A percentile compares a stretch with the other conserved stretches of the same genome.
Conservation (phyloP, 1,140 invertebrate species). For the Heliconius nattereri region DNA sequence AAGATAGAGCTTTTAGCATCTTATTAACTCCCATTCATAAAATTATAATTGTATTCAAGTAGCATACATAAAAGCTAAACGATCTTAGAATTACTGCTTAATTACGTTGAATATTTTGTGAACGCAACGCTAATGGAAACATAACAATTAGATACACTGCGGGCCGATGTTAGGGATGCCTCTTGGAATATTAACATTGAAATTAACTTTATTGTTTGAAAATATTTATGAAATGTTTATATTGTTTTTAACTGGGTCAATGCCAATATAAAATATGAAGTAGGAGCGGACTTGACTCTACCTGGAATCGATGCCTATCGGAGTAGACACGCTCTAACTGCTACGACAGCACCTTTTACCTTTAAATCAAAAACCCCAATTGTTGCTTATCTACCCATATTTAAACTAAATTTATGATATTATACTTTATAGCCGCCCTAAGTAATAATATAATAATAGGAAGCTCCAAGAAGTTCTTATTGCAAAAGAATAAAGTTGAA, state of each 20-base stretch:
- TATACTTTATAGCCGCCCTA: background rate
- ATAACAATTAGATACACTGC: slow-evolving; percentile 39
- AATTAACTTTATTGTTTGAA: background rate
- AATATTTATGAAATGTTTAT: too few relatives aligned
- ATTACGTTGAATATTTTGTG: slow-evolving; percentile 30
- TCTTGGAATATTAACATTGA: background rate
- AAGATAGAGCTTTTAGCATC: background rate
- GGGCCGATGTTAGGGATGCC: background rate
- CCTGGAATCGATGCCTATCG: too few relatives aligned
- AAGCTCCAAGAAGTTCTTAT: slow-evolving; percentile 16
- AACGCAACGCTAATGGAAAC: slow-evolving; percentile 40
- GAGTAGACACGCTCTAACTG: background rate
- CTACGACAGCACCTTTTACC: background rate
- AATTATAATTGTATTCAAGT: background rate
- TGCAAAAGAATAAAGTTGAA: slow-evolving; percentile 6
- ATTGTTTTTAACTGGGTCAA: too few relatives aligned
- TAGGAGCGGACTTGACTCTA: too few relatives aligned
- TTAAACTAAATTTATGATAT: slow-evolving; percentile 3
- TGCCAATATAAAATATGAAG: too few relatives aligned
- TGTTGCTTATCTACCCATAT: background rate
- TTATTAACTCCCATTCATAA: slow-evolving; percentile 2
- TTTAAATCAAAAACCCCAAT: background rate
- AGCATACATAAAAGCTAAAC: slow-evolving; percentile 1
- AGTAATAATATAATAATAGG: slow-evolving; percentile 36
- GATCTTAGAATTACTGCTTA: slow-evolving; percentile 14